Base-by-base conservation (phyloP, 2,797 vertebrate genomes). In the Prunella strophiata region DNA sequence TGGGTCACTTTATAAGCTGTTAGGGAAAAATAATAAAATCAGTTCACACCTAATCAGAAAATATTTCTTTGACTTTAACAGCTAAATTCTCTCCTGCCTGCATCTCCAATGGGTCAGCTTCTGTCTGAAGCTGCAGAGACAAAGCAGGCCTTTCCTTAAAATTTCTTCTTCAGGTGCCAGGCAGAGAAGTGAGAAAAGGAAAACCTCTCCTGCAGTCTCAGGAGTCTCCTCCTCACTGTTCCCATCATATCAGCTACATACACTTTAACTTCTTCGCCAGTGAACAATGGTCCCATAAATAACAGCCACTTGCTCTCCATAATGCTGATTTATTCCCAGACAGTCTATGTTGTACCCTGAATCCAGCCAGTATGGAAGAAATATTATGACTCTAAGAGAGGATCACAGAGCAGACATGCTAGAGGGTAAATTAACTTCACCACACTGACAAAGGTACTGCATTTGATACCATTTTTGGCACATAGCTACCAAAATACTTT, bases 21-120 rank as follows among this genome's bases (percentile, higher is more conserved):
- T 68, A 72, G 79, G 94, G 92, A 89, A 94, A 95, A 93, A 96
- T 74, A 96, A 92, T 94, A 96, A 96, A 96, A 96, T 94, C 94
- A 85, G 68, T 88, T 94, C 91, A 94, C 94, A 96, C 84, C 57
- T 96, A 94, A 96, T 96, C 95, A 96, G 91, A 89, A 95, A 96
- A 91, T 85, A 96, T 77, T 95, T 94, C 74, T 94, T 92, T 85
- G 88, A 95, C 92, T 94, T 94, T 62, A 67, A 90, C 77, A 89
- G 93, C 86, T 93, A 66, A 83, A 92, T 87, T 89, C 92, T 91
- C 90, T 89, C 67, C 57, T 54, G 93, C 92, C 57, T 70, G 92
- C 57, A 93, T 83, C 84, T 93, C 77, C 88, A 89, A 52, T 40
- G 71, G 40, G 67, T n/a, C 1, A 0, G 81, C 72, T 94, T 81